These are phyloP conservation scores for Paraplagusia blochii DNA, from an alignment of 2,113 vertebrate species.

Conservation along the genomic window DNA sequence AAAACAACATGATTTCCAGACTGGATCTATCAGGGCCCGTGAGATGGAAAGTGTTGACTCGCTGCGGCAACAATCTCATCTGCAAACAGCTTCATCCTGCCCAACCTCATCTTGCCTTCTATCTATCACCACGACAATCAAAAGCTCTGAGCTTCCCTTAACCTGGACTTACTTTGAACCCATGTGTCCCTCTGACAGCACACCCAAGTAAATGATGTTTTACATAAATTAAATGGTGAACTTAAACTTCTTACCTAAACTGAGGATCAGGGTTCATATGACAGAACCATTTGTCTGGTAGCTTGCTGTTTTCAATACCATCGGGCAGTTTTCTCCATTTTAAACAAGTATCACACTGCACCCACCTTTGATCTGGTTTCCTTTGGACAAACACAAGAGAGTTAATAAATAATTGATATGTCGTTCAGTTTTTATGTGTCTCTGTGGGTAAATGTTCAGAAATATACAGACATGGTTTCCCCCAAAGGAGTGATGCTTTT, in stretches of 20 bases:
- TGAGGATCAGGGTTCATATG: slow-evolving; percentile 88
- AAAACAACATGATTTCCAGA: no score
- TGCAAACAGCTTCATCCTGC: no score
- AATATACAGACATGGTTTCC: slow-evolving; percentile 82
- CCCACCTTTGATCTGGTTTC: slow-evolving; percentile 95
- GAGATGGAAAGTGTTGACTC: no score
- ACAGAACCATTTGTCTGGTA: slow-evolving; percentile 93
- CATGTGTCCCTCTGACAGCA: no score
- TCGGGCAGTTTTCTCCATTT: slow-evolving; percentile 94
- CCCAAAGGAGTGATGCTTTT: slow-evolving; percentile 75
- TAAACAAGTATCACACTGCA: slow-evolving; percentile 84
- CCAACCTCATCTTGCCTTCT: no score
- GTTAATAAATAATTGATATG: not conserved
- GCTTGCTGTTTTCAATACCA: slow-evolving; percentile 74
- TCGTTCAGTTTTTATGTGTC: not conserved
- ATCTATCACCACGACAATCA: no score
- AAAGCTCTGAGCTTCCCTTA: no score
- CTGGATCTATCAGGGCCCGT: no score
- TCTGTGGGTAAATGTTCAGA: not conserved
- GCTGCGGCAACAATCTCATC: no score
- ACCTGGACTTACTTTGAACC: no score
- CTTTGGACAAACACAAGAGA: slow-evolving; percentile 58
- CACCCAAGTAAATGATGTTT: no score
- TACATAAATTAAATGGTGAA: not conserved
- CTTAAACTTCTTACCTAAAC: slow-evolving; percentile 47